Conservation (phyloP, 23 tunicate genomes). For the Aplidium turbinatum region DNA sequence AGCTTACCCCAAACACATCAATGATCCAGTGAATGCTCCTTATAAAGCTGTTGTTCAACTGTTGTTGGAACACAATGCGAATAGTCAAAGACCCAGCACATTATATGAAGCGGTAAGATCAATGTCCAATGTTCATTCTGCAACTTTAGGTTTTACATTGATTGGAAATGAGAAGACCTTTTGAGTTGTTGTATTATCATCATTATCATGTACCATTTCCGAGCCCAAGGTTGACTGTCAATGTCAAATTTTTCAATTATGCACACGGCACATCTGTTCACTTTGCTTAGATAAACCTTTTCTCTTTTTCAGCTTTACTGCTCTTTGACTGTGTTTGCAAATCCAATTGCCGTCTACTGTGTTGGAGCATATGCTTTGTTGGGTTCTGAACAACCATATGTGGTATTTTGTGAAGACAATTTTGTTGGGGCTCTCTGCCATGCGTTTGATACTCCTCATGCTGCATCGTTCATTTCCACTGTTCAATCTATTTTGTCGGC, state of each 20-base stretch:
- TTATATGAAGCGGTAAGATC: conserved; percentile 69
- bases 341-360: conserved; percentile 69
- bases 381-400: conserved; percentile 9
- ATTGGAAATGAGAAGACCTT: too few species aligned
- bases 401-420: conserved; percentile 46
- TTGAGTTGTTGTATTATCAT: too few species aligned
- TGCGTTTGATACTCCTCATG: conserved; percentile 42
- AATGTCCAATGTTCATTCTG: background rate
- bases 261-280: too few species aligned
- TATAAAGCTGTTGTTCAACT: conserved; percentile 42
- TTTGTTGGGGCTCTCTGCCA: conserved; percentile 57
- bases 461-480: conserved; percentile 42
- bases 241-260: too few species aligned
- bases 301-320: conserved; percentile 54
- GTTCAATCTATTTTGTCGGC: conserved; percentile 34
- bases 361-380: conserved; percentile 53
- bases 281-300: background rate
- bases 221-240: too few species aligned
- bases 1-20: conserved; percentile 52
- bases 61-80: conserved; percentile 44
- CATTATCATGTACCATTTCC: too few species aligned
- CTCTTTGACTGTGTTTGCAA: conserved; percentile 54
- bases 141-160: background rate
- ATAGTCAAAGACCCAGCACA: conserved; percentile 42
- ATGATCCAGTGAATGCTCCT: conserved; percentile 14